phyloP scores from a whole-genome alignment of 2,888 invertebrate genomes.

The Dastarcus helophoroides region DNA sequence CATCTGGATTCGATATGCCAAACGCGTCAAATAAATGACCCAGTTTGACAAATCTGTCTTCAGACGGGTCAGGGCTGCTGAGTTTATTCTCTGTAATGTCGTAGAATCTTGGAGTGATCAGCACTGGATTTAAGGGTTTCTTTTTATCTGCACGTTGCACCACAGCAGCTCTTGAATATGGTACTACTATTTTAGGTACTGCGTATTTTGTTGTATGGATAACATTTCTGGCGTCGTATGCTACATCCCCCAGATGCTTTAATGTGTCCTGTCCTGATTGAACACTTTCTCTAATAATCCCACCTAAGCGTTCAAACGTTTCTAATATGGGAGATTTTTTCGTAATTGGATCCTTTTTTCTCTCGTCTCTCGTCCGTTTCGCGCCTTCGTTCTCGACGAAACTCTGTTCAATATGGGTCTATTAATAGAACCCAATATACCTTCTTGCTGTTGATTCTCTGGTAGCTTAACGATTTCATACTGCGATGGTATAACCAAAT shows the following conservation, averaged over 20 bases:
- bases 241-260: constrained; percentile 27
- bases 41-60: constrained; percentile 23
- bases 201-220: constrained; percentile 20
- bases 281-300: constrained; percentile 28
- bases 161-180: constrained; percentile 17
- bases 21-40: constrained; percentile 30
- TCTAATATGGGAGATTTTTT: constrained; percentile 14
- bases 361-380: neutral
- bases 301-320: constrained; percentile 26
- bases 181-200: constrained; percentile 25
- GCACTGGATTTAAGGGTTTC: constrained; percentile 12
- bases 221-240: constrained; percentile 28
- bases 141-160: constrained; percentile 3
- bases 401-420: too few relatives aligned
- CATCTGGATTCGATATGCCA: constrained; percentile 28
- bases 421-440: too few relatives aligned
- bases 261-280: constrained; percentile 30
- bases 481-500: constrained; percentile 29
- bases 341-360: neutral
- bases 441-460: too few relatives aligned
- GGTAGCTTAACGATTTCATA: constrained; percentile 27
- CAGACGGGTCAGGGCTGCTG: constrained; percentile 1
- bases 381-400: neutral
- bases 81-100: constrained; percentile 11
- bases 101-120: constrained; percentile 20